Percentiles rank a stretch among this genome's conserved stretches.
Conservation (phyloP, 1,140 invertebrate species). For the Lepidostoma basale region DNA sequence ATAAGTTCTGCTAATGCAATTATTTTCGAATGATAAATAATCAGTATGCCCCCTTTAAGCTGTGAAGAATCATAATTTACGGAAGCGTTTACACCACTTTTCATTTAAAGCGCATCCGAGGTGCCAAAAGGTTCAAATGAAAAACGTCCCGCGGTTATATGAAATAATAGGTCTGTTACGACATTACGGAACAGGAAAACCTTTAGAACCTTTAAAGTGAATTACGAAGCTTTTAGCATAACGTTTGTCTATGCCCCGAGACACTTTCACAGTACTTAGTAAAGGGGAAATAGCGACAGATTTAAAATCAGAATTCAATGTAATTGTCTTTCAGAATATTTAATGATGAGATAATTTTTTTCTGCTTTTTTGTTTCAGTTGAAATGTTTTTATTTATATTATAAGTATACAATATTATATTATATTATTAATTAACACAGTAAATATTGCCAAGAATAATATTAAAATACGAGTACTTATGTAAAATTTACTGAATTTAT, state of each 20-base stretch:
- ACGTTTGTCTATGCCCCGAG: slow-evolving; percentile 41
- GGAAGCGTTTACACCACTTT: slow-evolving; percentile 31
- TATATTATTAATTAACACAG: too few relatives aligned
- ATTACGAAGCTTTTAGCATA: slow-evolving; percentile 47
- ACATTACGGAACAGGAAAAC: not conserved
- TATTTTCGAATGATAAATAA: too few relatives aligned
- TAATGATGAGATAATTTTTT: too few relatives aligned
- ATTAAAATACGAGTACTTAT: too few relatives aligned
- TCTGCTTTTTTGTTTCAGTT: too few relatives aligned
- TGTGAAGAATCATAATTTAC: slow-evolving; percentile 29
- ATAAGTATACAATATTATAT: too few relatives aligned
- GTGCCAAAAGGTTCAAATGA: slow-evolving; percentile 8
- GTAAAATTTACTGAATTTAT: too few relatives aligned
- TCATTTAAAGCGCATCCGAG: slow-evolving; percentile 16
- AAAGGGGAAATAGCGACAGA: not conserved
- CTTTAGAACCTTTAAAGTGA: slow-evolving; percentile 42
- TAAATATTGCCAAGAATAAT: too few relatives aligned
- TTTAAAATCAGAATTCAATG: too few relatives aligned
- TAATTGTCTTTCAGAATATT: too few relatives aligned
- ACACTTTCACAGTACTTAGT: slow-evolving; percentile 26
- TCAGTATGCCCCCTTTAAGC: slow-evolving; percentile 24
- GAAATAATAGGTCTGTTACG: not conserved
- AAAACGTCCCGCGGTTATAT: not conserved
- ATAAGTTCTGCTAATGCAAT: too few relatives aligned
- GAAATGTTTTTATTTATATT: too few relatives aligned